Evolutionary conservation across 2,113 vertebrate genomes (phyloP), one percentile per base, ranked within the genome.

Genomic region (Corydoras sp.): DNA sequence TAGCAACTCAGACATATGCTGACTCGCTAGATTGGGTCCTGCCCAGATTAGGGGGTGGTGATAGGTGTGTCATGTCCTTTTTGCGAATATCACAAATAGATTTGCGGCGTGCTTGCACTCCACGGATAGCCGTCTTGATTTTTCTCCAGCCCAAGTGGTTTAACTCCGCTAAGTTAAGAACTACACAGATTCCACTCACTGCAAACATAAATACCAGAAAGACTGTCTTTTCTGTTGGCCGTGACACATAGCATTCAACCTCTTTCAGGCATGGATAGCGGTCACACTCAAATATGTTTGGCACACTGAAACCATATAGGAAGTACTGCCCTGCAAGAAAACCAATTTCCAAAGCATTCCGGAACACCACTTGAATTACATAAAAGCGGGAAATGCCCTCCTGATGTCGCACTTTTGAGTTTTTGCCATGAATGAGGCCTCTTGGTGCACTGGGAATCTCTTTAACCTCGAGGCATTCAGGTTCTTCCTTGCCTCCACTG

Each of bases 181-280:
- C 85, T 15, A 95, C 93, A 13, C 93, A 95, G 62, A 95, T 88
- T 0, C 93, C 92, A 3, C 93, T 95, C n/a, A 95, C 93, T 0
- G 93, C 93, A 1, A 95, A 95, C 93, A 95, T 95, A 84, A 95
- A 95, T 0, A 92, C 92, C 62, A 95, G 77, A 83, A 95, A 95
- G 0, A 95, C 91, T 0, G 88, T 95, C 63, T 95, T 95, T 71
- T 95, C 93, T 0, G 93, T 95, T 60, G 93, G 93, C 0, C 93
- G 83, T 0, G 93, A 95, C 9, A 95, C 93, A 12, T 95, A 95
- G 72, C 93, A 95, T 79, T 95, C 93, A 73, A 95, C 93, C 76
- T 92, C 93, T 77, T 93, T 93, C 13, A 95, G 83, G 73, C 93
- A 95, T 0, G 93, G 93, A 80, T 95, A 95, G 2, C 93, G 90